Base-by-base conservation (phyloP, 2,113 vertebrate genomes). In the Psilopogon haemacephalus region DNA sequence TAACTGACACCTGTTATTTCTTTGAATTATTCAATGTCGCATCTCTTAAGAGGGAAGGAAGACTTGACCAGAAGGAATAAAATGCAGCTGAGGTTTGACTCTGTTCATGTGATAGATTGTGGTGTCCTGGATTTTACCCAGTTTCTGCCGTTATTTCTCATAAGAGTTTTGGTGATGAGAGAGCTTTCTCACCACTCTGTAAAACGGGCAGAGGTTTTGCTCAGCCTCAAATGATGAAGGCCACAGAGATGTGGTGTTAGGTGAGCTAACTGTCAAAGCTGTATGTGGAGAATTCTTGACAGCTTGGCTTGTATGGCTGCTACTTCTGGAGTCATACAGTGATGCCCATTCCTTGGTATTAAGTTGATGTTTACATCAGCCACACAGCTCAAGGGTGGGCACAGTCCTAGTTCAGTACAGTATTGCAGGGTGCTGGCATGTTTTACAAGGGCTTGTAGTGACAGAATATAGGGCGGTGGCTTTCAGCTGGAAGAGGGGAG, bases 231-330 rank as follows among this genome's bases (percentile, higher is more conserved):
- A 8, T 2, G 28, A 1, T 5, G 8, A 33, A 82, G 52, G 15
- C 19, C 0, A 0, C 8, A 30, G 42, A 52, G 74, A 21, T 24
- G 5, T 8, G 9, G 3, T 1, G 2, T 27, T 27, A 38, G 59
- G 6, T 23, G 59, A 37, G 19, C 33, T 24, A 3, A 2, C 5
- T 6, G 46, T 21, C 54, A 50, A 4, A 32, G 72, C 62, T 13
- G 12, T 37, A 0, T 15, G 12, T 33, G 11, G 28, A 15, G 48
- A 15, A 17, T 8, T 0, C 5, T 6, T n/a, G 46, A 33, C 32
- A 46, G 46, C 18, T 30, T 10, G 21, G 44, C 14, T 42, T 1
- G 1, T 6, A 13, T 5, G 26, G 11, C 52, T 52, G 18, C 19
- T 28, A 1, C 19, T 59, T 20, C 30, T 37, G 3, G 0, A 9